Conservation (phyloP, 2,113 vertebrate genomes). For the Nothocercus julius region DNA sequence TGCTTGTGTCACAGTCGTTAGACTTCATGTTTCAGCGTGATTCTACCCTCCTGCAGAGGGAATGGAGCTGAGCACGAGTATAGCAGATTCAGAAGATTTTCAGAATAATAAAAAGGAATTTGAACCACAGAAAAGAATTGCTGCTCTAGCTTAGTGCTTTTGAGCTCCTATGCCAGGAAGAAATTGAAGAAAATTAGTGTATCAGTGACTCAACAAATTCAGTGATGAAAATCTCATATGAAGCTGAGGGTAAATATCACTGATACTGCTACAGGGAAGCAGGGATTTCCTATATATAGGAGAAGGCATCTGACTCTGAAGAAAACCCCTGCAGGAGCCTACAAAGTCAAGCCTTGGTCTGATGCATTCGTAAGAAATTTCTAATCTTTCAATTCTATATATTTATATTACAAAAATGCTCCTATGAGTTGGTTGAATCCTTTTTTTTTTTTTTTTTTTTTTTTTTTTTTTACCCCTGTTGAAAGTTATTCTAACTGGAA, state of each 20-base stretch:
- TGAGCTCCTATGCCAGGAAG: not conserved
- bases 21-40: not conserved
- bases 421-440: not conserved
- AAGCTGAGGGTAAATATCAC: not conserved
- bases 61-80: not conserved
- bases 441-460: not conserved
- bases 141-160: not conserved
- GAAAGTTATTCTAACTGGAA: not conserved
- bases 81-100: not conserved
- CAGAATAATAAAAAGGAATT: not conserved
- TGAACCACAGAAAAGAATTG: not conserved
- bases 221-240: not conserved
- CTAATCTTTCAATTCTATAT: not conserved
- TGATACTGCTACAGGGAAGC: not conserved
- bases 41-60: not conserved
- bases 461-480: not conserved
- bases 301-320: not conserved
- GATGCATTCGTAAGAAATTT: not conserved
- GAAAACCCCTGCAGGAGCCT: fast-evolving
- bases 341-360: not conserved
- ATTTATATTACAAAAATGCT: not conserved
- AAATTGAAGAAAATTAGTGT: not conserved
- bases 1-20: not conserved
- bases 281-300: not conserved
- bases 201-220: fast-evolving